Evolutionary conservation across 2,113 vertebrate genomes (phyloP).

Genomic region (Turdus rufiventris): DNA sequence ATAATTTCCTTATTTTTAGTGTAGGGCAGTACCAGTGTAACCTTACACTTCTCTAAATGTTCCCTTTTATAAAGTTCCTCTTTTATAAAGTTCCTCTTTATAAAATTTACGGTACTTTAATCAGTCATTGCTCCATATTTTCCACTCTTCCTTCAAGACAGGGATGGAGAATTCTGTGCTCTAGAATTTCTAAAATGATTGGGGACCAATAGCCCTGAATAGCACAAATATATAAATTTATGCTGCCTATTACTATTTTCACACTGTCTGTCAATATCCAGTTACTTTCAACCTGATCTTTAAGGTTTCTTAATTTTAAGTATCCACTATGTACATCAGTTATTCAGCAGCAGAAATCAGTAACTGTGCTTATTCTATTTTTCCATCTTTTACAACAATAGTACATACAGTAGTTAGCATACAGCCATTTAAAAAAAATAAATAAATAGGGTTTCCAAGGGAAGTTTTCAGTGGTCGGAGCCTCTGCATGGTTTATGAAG

Average conservation of each 20-base stretch:
- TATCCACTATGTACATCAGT: background rate
- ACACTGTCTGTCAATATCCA: background rate
- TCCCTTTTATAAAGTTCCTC: background rate
- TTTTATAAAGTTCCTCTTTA: background rate
- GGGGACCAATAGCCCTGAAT: background rate
- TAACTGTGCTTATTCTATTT: background rate
- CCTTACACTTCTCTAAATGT: background rate
- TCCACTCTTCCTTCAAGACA: background rate
- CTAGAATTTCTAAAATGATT: background rate
- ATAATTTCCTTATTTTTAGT: background rate
- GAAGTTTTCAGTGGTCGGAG: background rate
- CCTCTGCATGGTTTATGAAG: background rate
- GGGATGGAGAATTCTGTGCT: background rate
- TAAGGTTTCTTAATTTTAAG: background rate
- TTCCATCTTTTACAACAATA: background rate
- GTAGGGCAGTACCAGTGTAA: background rate
- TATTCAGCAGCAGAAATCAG: background rate
- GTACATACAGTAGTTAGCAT: background rate
- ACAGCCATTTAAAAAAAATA: background rate
- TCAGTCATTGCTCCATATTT: background rate
- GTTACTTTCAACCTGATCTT: background rate
- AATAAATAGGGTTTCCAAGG: background rate
- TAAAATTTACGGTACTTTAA: background rate
- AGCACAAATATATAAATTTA: background rate
- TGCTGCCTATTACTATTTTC: background rate